Evolutionary conservation across 2,888 invertebrate genomes (phyloP).

Genomic region (Sminthurides aquaticus): DNA sequence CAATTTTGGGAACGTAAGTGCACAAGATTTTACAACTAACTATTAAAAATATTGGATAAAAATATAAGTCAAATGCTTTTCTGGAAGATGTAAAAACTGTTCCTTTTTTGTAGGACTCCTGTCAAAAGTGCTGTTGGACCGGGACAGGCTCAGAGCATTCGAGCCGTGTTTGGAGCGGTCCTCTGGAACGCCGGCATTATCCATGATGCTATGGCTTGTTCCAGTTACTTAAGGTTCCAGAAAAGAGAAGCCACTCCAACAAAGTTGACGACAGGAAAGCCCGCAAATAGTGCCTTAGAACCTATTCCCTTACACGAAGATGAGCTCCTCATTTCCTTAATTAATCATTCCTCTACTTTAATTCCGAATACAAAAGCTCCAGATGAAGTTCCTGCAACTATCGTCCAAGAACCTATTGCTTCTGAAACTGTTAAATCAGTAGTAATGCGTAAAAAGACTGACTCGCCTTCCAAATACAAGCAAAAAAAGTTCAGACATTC

Average conservation of each 20-base stretch:
- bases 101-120: conserved; percentile 50
- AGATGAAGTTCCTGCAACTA: conserved; percentile 3
- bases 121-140: conserved; percentile 81
- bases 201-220: conserved; percentile 96
- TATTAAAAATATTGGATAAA: no score
- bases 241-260: conserved; percentile 45
- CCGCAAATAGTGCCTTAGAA: background rate
- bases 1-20: conserved; percentile 5
- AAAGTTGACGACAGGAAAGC: background rate
- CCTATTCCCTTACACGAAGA: conserved; percentile 2
- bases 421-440: conserved; percentile 11
- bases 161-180: conserved; percentile 93
- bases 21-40: background rate
- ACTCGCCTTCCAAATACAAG: conserved; percentile 34
- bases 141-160: conserved; percentile 79
- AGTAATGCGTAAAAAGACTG: conserved; percentile 30
- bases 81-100: no score
- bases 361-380: conserved; percentile 3
- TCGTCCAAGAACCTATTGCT: background rate
- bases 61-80: no score
- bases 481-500: conserved; percentile 79
- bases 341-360: conserved; percentile 7
- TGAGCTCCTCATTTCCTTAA: conserved; percentile 3
- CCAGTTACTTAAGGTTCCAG: conserved; percentile 90
- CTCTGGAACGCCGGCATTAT: conserved; percentile 97